A percentile compares a stretch with the other conserved stretches of the same genome.
phyloP scores from a whole-genome alignment of 1,140 invertebrate genomes.

The Ephestia elutella region DNA sequence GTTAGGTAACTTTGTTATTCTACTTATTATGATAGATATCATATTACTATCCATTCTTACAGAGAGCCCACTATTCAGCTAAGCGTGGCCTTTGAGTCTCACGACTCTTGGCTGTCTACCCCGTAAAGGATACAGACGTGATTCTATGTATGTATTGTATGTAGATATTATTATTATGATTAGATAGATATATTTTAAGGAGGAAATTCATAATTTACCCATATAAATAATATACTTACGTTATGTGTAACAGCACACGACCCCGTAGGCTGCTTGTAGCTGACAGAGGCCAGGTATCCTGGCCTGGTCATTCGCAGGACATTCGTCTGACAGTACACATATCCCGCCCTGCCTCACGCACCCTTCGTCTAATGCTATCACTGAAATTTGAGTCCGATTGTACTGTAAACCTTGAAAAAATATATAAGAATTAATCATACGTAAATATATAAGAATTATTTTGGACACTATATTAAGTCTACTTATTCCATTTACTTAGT shows the following conservation, averaged over 20 bases:
- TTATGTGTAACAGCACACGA: slow-evolving; percentile 45
- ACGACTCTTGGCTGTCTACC: no score
- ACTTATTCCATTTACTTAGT: no score
- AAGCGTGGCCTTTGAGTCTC: no score
- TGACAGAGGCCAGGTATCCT: slow-evolving; percentile 36
- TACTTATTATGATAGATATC: no score
- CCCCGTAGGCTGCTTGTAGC: slow-evolving; percentile 32
- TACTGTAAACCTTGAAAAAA: slow-evolving; percentile 10
- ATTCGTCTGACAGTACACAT: slow-evolving; percentile 37
- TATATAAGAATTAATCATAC: slow-evolving; percentile 1
- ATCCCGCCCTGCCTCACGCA: slow-evolving; percentile 53
- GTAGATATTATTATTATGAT: no score
- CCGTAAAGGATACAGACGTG: no score
- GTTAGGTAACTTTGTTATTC: no score
- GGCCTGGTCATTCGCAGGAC: slow-evolving; percentile 31
- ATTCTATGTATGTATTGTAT: no score
- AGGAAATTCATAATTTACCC: no score
- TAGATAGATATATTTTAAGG: no score
- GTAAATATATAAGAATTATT: background rate
- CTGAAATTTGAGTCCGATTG: slow-evolving; percentile 24
- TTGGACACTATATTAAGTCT: background rate
- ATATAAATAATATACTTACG: slow-evolving; percentile 21
- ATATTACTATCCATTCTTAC: no score
- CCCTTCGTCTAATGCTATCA: slow-evolving; percentile 37
- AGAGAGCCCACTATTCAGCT: no score